Percentiles rank a stretch among this genome's conserved stretches.
Conservation (phyloP, 2,113 vertebrate species). For the Bettongia penicillata region DNA sequence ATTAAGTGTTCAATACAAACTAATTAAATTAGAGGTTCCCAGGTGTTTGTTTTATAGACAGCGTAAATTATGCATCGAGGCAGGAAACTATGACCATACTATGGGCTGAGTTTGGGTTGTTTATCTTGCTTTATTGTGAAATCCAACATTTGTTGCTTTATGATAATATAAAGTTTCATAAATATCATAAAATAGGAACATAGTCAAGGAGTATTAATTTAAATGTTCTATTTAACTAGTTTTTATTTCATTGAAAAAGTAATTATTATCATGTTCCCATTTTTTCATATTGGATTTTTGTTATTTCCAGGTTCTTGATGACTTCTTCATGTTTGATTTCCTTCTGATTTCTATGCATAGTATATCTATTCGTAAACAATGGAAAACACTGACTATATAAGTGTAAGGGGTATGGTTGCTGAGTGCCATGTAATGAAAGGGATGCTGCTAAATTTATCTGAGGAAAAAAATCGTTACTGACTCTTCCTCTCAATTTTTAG, state of each 20-base stretch:
- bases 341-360: not conserved
- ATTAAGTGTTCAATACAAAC: conserved; percentile 77
- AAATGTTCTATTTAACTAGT: conserved; percentile 52
- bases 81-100: conserved; percentile 66
- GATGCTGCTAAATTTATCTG: not conserved
- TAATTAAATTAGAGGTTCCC: conserved; percentile 81
- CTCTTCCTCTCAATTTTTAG: not conserved
- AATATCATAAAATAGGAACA: conserved; percentile 22
- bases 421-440: not conserved
- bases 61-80: conserved; percentile 73
- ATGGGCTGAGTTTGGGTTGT: conserved; percentile 35
- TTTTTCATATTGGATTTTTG: conserved; percentile 19
- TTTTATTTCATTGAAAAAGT: conserved; percentile 38
- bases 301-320: conserved; percentile 38
- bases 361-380: not conserved
- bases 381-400: conserved; percentile 55
- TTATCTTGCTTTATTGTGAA: conserved; percentile 41
- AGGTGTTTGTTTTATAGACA: conserved; percentile 73
- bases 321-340: conserved; percentile 34
- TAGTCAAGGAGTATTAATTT: conserved; percentile 38
- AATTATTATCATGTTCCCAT: conserved; percentile 39
- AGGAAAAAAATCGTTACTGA: not conserved
- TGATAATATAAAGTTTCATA: conserved; percentile 18
- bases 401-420: conserved; percentile 56
- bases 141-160: conserved; percentile 59